Percentiles rank a stretch among this genome's conserved stretches.
Evolutionary conservation across 2,797 vertebrate species (phyloP).

Genomic region (Artibeus lituratus): DNA sequence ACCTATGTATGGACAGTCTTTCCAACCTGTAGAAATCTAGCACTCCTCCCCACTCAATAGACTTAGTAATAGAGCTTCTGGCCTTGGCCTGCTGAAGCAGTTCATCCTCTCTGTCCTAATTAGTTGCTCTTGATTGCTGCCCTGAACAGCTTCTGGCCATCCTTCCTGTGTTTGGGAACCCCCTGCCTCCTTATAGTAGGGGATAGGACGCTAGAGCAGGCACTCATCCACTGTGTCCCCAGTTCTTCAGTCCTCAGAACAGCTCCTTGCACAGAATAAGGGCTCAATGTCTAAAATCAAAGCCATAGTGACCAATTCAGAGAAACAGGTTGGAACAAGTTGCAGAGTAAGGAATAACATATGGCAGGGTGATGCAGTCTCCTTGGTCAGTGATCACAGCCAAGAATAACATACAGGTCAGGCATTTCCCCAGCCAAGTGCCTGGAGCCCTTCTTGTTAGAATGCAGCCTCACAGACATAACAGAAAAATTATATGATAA

Average conservation of each 20-base stretch:
- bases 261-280: not conserved
- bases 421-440: not conserved
- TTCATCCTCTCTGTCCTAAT: not conserved
- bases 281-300: not conserved
- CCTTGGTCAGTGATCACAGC: not conserved
- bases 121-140: not conserved
- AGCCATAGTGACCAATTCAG: not conserved
- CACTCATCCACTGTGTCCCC: not conserved
- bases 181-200: not conserved
- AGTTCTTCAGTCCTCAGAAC: not conserved
- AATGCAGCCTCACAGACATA: slow-evolving; percentile 41
- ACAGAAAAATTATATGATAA: slow-evolving; percentile 65
- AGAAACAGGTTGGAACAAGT: not conserved
- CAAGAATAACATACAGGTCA: not conserved
- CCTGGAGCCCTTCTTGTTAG: not conserved
- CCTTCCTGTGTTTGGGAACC: not conserved
- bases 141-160: not conserved
- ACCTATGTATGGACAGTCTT: no score
- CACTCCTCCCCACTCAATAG: not conserved
- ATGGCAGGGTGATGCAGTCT: not conserved
- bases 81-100: not conserved
- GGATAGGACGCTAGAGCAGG: not conserved
- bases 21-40: not conserved
- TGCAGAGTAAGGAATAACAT: not conserved
- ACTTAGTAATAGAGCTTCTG: not conserved